Conservation (phyloP, 2,888 invertebrate species). For the Tanypteryx hageni region DNA sequence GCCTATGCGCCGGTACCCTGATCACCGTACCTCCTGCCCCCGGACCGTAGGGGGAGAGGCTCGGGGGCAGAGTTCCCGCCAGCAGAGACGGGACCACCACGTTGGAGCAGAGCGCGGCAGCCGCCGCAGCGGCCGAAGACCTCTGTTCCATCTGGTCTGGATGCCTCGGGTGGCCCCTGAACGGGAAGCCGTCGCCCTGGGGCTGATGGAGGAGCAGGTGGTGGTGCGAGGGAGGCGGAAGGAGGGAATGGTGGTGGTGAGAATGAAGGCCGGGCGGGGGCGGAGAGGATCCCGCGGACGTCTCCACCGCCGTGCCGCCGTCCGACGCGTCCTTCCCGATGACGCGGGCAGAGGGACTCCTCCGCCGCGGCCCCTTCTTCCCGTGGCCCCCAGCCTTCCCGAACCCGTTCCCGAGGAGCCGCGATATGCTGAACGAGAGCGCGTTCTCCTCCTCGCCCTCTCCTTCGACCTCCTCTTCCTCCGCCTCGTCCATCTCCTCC, state of each 20-base stretch:
- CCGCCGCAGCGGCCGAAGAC: slow-evolving; percentile 59
- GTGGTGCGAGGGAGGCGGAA: slow-evolving; percentile 67
- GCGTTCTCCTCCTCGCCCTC: slow-evolving; percentile 71
- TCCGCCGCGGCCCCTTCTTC: slow-evolving; percentile 39
- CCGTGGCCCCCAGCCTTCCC: slow-evolving; percentile 73
- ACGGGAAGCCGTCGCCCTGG: slow-evolving; percentile 71
- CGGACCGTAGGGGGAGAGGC: slow-evolving; percentile 67
- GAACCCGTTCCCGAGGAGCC: slow-evolving; percentile 86
- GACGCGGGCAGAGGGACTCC: slow-evolving; percentile 5
- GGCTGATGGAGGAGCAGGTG: slow-evolving; percentile 70
- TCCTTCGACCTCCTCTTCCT: slow-evolving; percentile 67
- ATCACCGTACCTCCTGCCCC: slow-evolving; percentile 72
- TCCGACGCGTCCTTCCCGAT: slow-evolving; percentile 76
- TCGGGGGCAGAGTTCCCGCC: slow-evolving; percentile 65
- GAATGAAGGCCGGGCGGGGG: slow-evolving; percentile 65
- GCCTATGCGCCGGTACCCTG: slow-evolving; percentile 80
- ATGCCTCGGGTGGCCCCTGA: slow-evolving; percentile 68
- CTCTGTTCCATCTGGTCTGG: slow-evolving; percentile 42
- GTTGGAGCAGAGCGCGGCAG: slow-evolving; percentile 59
- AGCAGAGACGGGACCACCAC: slow-evolving; percentile 65
- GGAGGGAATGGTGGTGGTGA: background rate
- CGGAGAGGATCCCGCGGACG: slow-evolving; percentile 75
- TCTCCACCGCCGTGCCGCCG: slow-evolving; percentile 76
- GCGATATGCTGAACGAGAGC: slow-evolving; percentile 89
- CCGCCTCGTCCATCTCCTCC: slow-evolving; percentile 71